Conservation (phyloP, 2,113 vertebrate species). For the Tyto alba region DNA sequence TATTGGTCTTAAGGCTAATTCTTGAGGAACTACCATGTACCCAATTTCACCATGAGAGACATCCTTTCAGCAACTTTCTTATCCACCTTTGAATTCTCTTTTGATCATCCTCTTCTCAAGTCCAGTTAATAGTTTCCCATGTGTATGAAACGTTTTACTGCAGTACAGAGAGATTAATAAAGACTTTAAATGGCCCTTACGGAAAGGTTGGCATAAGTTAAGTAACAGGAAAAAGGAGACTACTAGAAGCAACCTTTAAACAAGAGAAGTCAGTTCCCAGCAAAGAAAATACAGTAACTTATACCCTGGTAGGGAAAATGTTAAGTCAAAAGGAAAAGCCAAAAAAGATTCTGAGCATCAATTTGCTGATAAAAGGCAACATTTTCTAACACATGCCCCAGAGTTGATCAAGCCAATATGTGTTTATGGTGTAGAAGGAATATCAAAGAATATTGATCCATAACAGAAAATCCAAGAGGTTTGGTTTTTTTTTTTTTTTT, state of each 20-base stretch:
- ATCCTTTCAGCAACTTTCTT: neutral
- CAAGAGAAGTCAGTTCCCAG: neutral
- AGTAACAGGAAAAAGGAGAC: neutral
- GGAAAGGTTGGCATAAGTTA: neutral
- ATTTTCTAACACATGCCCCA: neutral
- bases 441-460: neutral
- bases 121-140: neutral
- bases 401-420: neutral
- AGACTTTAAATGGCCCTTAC: neutral
- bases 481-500: neutral
- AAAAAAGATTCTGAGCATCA: neutral
- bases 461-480: neutral
- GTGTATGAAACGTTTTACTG: neutral
- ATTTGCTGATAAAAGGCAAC: neutral
- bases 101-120: neutral
- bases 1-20: neutral
- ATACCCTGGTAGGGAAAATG: neutral
- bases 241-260: neutral
- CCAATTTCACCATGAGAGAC: neutral
- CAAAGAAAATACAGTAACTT: neutral
- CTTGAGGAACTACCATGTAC: neutral
- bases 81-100: neutral
- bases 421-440: neutral
- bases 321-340: neutral
- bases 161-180: neutral